phyloP scores from a whole-genome alignment of 2,113 vertebrate species.

The Bucco capensis region DNA sequence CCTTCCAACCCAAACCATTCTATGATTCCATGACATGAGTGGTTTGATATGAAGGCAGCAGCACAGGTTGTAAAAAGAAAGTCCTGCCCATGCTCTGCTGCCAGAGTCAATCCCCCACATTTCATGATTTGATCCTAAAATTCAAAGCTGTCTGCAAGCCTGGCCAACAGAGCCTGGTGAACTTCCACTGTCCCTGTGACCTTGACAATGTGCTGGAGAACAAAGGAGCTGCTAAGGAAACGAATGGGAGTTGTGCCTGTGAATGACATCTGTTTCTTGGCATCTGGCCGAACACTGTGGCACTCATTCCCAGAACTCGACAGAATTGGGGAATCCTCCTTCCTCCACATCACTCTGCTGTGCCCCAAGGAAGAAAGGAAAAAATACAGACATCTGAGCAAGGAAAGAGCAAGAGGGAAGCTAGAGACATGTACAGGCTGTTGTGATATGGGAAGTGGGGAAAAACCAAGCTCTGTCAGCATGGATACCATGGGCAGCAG shows the following conservation, averaged over 20 bases:
- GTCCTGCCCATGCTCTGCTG: neutral
- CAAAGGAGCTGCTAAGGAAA: neutral
- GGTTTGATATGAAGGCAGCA: neutral
- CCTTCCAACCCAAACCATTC: too few relatives aligned
- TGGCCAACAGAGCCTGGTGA: neutral
- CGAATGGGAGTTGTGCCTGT: neutral
- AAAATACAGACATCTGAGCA: neutral
- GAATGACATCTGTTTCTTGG: neutral
- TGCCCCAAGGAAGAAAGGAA: neutral
- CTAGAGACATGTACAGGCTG: neutral
- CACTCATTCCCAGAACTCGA: neutral
- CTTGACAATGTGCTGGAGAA: neutral
- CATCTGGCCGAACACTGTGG: neutral
- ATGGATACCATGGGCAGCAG: neutral
- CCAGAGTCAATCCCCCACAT: neutral
- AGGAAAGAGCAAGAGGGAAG: neutral
- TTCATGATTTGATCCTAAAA: neutral
- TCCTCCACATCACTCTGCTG: neutral
- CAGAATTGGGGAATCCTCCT: neutral
- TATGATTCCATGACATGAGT: neutral
- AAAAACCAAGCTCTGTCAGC: accelerated
- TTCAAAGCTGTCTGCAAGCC: neutral
- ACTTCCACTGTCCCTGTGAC: neutral
- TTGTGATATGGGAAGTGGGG: neutral
- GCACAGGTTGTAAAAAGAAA: neutral